Percentiles rank a stretch among this genome's conserved stretches.
Conservation (phyloP, 2,113 vertebrate genomes). For the Coreoperca whiteheadi region DNA sequence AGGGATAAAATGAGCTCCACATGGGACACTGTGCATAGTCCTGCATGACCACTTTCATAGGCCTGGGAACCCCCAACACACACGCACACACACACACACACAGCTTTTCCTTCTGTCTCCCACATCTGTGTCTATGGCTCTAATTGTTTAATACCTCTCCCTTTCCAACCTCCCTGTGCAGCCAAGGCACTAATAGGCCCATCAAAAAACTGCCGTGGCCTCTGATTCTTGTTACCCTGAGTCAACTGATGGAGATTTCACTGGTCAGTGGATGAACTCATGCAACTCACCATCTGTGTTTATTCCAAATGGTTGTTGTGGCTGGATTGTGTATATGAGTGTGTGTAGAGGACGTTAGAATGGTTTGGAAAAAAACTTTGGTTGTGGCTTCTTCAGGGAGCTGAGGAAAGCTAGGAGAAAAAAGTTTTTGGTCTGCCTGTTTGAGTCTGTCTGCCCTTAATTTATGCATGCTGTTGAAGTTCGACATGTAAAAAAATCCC, state of each 20-base stretch:
- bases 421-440: slow-evolving; percentile 22
- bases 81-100: slow-evolving; percentile 21
- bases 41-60: slow-evolving; percentile 28
- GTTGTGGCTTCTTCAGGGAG: slow-evolving; percentile 1
- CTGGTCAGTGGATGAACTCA: slow-evolving; percentile 61
- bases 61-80: slow-evolving; percentile 8
- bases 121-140: slow-evolving; percentile 60
- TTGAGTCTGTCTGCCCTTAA: slow-evolving; percentile 47
- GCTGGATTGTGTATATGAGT: slow-evolving; percentile 25
- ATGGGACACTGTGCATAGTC: slow-evolving; percentile 53
- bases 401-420: not conserved
- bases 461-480: slow-evolving; percentile 28
- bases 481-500: not conserved
- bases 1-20: slow-evolving; percentile 72
- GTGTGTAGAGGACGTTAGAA: slow-evolving; percentile 33
- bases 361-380: slow-evolving; percentile 9
- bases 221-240: slow-evolving; percentile 42
- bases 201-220: slow-evolving; percentile 43
- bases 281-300: slow-evolving; percentile 59
- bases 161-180: slow-evolving; percentile 42
- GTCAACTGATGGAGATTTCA: slow-evolving; percentile 33
- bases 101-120: slow-evolving; percentile 37
- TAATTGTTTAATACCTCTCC: slow-evolving; percentile 68
- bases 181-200: slow-evolving; percentile 59
- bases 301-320: slow-evolving; percentile 21